Evolutionary conservation across 2,113 vertebrate species (phyloP).

Genomic region (Brienomyrus longianalis): DNA sequence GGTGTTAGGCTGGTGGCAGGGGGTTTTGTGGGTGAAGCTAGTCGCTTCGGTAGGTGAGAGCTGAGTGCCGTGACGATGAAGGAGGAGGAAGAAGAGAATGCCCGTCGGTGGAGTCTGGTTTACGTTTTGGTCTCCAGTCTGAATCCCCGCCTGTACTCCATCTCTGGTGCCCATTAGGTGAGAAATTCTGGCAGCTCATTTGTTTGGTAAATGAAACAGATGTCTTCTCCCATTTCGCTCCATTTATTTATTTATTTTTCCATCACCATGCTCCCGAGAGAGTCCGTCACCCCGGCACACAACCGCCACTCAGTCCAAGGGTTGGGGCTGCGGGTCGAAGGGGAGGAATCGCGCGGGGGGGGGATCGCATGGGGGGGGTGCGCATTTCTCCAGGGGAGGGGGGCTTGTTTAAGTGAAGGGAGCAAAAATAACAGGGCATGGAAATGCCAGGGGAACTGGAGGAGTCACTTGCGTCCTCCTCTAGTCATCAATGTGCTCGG

Average conservation of each 20-base stretch:
- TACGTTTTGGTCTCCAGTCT: slow-evolving; percentile 42
- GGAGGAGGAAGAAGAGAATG: background rate
- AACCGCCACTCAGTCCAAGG: background rate
- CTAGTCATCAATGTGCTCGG: slow-evolving; percentile 91
- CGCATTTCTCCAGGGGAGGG: background rate
- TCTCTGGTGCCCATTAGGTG: slow-evolving; percentile 50
- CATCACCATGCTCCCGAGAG: slow-evolving; percentile 44
- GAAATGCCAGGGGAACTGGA: slow-evolving; percentile 77
- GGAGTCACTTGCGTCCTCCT: slow-evolving; percentile 66
- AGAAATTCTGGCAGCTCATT: slow-evolving; percentile 48
- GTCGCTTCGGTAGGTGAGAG: background rate
- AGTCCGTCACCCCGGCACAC: background rate
- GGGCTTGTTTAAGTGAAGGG: slow-evolving; percentile 58
- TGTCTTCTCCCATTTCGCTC: slow-evolving; percentile 58
- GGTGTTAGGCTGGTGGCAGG: background rate
- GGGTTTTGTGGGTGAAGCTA: background rate
- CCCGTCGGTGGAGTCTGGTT: background rate
- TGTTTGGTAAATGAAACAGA: slow-evolving; percentile 67
- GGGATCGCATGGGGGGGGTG: background rate
- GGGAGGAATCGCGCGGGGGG: background rate
- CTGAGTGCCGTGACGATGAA: background rate
- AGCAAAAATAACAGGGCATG: slow-evolving; percentile 80
- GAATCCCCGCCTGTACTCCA: slow-evolving; percentile 37
- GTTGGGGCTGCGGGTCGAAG: background rate
- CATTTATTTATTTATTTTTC: slow-evolving; percentile 45